A percentile compares a stretch with the other conserved stretches of the same genome.
Evolutionary conservation across 2,113 vertebrate genomes (phyloP).

Genomic region (Myxocyprinus asiaticus): DNA sequence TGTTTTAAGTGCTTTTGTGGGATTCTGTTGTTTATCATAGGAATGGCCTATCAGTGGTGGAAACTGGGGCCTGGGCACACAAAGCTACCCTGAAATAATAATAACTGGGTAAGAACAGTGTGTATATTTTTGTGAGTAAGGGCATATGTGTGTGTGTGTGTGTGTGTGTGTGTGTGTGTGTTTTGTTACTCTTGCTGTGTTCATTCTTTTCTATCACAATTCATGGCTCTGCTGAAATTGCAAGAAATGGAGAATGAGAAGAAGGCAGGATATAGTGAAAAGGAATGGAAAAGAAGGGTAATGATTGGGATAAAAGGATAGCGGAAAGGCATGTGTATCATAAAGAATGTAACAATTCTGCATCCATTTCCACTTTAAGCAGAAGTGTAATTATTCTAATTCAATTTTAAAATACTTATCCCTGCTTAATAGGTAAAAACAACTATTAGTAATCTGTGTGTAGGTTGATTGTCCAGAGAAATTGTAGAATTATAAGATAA

Average conservation of each 20-base stretch:
- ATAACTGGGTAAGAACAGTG: constrained; percentile 91
- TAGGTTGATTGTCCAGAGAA: no score
- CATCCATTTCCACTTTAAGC: no score
- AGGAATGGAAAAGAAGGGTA: not conserved
- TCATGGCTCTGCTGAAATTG: constrained; percentile 51
- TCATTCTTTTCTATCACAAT: constrained; percentile 26
- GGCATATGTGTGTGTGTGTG: not conserved
- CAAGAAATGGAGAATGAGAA: not conserved
- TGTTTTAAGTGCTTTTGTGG: constrained; percentile 40
- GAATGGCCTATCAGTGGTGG: constrained; percentile 98
- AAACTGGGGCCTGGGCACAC: constrained; percentile 96
- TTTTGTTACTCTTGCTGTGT: not conserved
- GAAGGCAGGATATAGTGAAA: not conserved
- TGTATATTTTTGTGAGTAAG: constrained; percentile 22
- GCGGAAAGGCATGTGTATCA: no score
- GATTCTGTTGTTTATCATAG: constrained; percentile 71
- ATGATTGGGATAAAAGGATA: not conserved
- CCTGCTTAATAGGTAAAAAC: no score
- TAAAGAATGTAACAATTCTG: no score
- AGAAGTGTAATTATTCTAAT: no score
- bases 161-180: not conserved
- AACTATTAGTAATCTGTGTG: no score
- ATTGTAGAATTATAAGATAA: no score
- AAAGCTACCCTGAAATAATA: constrained; percentile 98
- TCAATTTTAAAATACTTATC: no score